These are phyloP conservation scores for Zaprionus lachaisei DNA, from an alignment of 1,140 invertebrate genomes.

Conservation along the genomic window DNA sequence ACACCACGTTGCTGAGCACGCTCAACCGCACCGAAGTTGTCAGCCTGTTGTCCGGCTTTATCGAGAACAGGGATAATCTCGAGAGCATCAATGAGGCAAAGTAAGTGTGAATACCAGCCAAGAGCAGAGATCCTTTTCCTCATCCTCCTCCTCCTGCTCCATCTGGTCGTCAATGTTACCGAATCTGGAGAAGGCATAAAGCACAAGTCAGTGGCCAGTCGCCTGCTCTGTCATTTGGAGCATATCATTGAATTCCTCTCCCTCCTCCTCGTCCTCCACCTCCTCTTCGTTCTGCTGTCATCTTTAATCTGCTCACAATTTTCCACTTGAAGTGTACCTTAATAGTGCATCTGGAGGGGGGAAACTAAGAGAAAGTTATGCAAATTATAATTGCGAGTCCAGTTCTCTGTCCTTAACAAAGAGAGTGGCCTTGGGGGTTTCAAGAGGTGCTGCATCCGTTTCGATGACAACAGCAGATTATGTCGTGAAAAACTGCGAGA, in stretches of 20 bases:
- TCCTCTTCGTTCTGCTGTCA: not conserved
- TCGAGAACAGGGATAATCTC: slow-evolving; percentile 81
- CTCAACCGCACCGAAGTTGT: slow-evolving; percentile 81
- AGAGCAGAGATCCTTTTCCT: not conserved
- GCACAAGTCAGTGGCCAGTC: not conserved
- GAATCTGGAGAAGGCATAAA: too few relatives aligned
- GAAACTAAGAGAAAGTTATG: slow-evolving; percentile 23
- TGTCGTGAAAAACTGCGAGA: slow-evolving; percentile 8
- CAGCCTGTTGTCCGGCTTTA: slow-evolving; percentile 71
- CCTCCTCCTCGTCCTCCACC: too few relatives aligned
- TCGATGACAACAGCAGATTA: slow-evolving; percentile 17
- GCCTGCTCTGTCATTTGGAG: not conserved
- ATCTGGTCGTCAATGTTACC: too few relatives aligned
- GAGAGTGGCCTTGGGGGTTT: not conserved
- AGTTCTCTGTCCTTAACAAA: not conserved
- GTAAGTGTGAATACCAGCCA: slow-evolving; percentile 54
- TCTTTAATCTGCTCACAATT: slow-evolving; percentile 20
- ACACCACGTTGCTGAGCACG: slow-evolving; percentile 64
- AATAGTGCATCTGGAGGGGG: not conserved
- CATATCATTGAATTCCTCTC: not conserved
- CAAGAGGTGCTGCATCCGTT: not conserved
- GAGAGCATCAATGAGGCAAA: slow-evolving; percentile 79
- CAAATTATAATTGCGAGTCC: slow-evolving; percentile 37
- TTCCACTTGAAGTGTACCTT: not conserved
- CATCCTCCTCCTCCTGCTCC: not conserved